phyloP scores from a whole-genome alignment of 2,113 vertebrate genomes.

The Poeciliopsis occidentalis region DNA sequence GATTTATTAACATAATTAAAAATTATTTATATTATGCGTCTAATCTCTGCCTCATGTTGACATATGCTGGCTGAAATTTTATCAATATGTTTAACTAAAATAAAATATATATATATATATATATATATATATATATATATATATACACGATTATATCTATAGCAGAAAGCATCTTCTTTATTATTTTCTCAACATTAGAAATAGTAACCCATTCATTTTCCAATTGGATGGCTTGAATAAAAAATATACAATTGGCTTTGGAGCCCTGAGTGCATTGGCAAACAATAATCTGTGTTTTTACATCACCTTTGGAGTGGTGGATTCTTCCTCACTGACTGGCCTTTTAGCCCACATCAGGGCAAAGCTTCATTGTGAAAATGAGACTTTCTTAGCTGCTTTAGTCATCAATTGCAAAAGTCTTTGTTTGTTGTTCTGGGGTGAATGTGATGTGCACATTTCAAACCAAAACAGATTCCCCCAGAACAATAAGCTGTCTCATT shows the following conservation, averaged over 20 bases:
- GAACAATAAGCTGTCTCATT: too few species aligned
- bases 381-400: neutral
- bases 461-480: too few species aligned
- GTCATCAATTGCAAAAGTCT: neutral
- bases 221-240: too few species aligned
- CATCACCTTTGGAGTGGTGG: neutral
- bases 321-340: neutral
- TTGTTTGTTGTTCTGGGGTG: too few species aligned
- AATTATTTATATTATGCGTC: neutral
- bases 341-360: too few species aligned
- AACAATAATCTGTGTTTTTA: neutral
- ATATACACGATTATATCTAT: neutral
- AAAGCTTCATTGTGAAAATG: too few species aligned
- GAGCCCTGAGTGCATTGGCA: too few species aligned
- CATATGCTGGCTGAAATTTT: slow-evolving; percentile 1
- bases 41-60: neutral
- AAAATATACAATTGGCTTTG: too few species aligned
- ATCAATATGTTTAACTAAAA: slow-evolving; percentile 25
- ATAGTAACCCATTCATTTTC: too few species aligned
- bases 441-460: too few species aligned
- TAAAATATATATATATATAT: neutral
- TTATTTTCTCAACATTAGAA: too few species aligned
- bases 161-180: neutral
- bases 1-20: neutral
- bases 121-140: too few species aligned